Conservation (phyloP, 2,113 vertebrate genomes). For the Cariama cristata region DNA sequence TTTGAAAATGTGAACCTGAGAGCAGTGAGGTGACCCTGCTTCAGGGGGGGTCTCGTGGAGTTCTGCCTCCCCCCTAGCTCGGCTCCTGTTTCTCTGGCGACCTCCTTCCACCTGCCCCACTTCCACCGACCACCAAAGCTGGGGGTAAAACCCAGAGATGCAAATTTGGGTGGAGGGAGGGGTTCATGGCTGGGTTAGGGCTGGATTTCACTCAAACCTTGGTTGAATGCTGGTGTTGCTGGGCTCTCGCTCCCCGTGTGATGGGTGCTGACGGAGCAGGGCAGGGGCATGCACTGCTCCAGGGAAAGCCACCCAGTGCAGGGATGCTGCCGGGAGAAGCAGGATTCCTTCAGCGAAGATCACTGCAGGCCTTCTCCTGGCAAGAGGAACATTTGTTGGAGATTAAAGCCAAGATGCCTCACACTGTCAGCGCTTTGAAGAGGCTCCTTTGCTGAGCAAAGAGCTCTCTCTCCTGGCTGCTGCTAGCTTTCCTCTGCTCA, state of each 20-base stretch:
- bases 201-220: background rate
- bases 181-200: background rate
- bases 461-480: conserved; percentile 67
- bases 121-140: background rate
- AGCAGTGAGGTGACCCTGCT: background rate
- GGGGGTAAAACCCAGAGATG: background rate
- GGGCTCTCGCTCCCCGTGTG: rapidly evolving
- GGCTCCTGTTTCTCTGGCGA: background rate
- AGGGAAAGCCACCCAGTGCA: background rate
- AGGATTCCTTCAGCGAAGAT: background rate
- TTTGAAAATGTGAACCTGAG: background rate
- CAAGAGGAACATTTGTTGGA: background rate
- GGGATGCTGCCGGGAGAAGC: background rate
- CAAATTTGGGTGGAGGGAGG: background rate
- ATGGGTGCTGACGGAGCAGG: background rate
- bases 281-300: rapidly evolving
- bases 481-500: background rate
- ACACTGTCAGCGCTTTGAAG: background rate
- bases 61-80: background rate
- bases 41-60: rapidly evolving
- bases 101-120: background rate
- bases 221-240: too few species aligned
- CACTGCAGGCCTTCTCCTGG: background rate
- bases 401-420: background rate
- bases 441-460: conserved; percentile 27